Evolutionary conservation across 2,113 vertebrate species (phyloP).

Genomic region (Cavia aperea): DNA sequence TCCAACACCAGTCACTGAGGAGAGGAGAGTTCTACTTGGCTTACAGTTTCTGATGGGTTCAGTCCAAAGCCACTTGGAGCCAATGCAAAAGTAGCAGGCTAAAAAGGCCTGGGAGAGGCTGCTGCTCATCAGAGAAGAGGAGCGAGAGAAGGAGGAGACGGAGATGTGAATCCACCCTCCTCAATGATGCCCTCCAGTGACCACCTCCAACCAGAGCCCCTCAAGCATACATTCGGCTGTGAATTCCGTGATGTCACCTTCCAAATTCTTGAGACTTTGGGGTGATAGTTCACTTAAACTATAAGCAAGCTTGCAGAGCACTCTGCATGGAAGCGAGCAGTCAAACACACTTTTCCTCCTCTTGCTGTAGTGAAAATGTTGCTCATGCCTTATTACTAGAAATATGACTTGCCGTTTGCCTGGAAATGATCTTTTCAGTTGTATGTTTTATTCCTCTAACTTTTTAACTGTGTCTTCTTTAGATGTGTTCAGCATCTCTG

Average conservation of each 20-base stretch:
- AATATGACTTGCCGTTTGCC: background rate
- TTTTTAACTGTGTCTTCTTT: too few relatives aligned
- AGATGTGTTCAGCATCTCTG: too few relatives aligned
- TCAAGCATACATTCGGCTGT: background rate
- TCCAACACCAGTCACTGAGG: background rate
- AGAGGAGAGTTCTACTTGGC: background rate
- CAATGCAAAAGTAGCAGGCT: background rate
- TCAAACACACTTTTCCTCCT: background rate
- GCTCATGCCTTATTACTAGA: background rate
- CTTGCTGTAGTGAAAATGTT: background rate
- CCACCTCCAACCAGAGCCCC: background rate
- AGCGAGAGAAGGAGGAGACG: background rate
- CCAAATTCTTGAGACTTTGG: background rate
- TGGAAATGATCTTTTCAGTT: background rate
- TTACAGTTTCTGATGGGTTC: background rate
- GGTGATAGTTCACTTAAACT: background rate
- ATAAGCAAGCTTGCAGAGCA: background rate
- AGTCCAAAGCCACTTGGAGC: background rate
- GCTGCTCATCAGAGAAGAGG: background rate
- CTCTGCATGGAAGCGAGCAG: too few relatives aligned
- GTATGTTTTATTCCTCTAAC: background rate
- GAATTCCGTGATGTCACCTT: too few relatives aligned
- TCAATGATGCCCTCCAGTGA: accelerated
- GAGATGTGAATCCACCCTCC: background rate
- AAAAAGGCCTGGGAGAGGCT: background rate